Evolutionary conservation across 2,797 vertebrate genomes (phyloP), one percentile per base, ranked within the genome.

Genomic region (Rhincodon typus): DNA sequence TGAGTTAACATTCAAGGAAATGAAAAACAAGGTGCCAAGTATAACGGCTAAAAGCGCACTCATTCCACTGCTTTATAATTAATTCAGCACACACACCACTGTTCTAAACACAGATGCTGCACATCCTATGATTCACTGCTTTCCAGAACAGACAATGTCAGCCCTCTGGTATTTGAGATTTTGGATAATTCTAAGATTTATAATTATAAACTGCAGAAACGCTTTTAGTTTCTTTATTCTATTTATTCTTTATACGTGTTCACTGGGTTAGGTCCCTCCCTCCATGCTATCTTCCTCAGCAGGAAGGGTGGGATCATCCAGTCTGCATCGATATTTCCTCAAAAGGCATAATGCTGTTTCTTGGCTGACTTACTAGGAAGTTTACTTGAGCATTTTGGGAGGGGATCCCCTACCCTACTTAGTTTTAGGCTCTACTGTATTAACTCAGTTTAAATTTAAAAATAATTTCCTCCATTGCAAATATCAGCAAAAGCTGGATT

Each of bases 101-200:
- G 94, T 95, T 95, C 94, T 95, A 74, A 53, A 72, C 94, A 95
- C 94, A 95, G 94, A 95, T 95, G 67, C 94, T 50, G 42, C 94
- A 95, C 70, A 95, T 77, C 94, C 87, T 53, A 95, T 95, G 70
- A 95, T 95, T 95, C 94, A 95, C 42, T 53, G 94, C 94, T 50
- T 95, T 77, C 70, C 46, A 95, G 70, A 95, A 53, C 70, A 57
- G 94, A 53, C 70, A 69, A n/a, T 95, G 70, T 74, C 94, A 95
- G 94, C 42, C 46, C 74, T 30, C 94, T 77, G 2, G 70, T 17
- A 50, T 95, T 57, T 57, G 50, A 95, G 46, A 72, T 77, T 6
- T 94, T 67, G 46, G 25, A 50, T 72, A 57, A n/a, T 53, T 72
- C 15, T 23, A 95, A 95, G 53, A 74, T 53, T 53, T 77, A 77